Conservation (phyloP, 2,888 invertebrate species). For the Scaptomyza caliginosa region DNA sequence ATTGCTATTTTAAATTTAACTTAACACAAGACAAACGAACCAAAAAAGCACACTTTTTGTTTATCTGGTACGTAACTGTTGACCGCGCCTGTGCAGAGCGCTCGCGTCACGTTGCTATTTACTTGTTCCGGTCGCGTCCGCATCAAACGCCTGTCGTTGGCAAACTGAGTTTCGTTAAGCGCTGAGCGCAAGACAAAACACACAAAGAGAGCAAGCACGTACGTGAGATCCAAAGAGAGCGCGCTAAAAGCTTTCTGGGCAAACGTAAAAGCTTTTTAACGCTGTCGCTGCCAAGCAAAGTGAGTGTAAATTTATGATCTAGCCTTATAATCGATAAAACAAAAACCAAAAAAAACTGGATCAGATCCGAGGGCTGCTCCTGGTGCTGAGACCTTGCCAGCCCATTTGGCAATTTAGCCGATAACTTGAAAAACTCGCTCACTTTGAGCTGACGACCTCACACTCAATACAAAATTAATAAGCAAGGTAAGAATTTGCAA, state of each 20-base stretch:
- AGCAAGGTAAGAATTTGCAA: conserved; percentile 41
- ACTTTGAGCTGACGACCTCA: conserved; percentile 70
- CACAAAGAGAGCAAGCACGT: conserved; percentile 14
- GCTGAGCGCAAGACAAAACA: conserved; percentile 56
- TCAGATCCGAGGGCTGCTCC: conserved; percentile 54
- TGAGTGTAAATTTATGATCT: conserved; percentile 62
- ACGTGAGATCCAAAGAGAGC: conserved; percentile 19
- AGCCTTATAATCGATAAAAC: conserved; percentile 38
- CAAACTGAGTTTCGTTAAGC: conserved; percentile 63
- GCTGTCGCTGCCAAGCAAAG: conserved; percentile 28
- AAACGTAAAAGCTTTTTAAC: conserved; percentile 54
- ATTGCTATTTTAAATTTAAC: conserved; percentile 28
- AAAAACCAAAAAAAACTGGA: conserved; percentile 45
- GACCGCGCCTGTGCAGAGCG: conserved; percentile 64
- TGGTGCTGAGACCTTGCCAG: conserved; percentile 59
- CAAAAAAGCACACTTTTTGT: conserved; percentile 43
- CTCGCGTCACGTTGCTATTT: conserved; percentile 26
- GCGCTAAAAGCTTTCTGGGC: conserved; percentile 52
- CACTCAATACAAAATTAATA: conserved; percentile 46
- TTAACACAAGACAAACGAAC: conserved; percentile 32
- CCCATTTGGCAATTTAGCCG: conserved; percentile 12
- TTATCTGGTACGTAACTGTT: conserved; percentile 46
- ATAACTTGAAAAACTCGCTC: conserved; percentile 62
- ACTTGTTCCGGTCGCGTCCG: conserved; percentile 65
- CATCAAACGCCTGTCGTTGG: conserved; percentile 70